Conservation (phyloP, 2,888 invertebrate genomes). For the Perizoma flavofasciatum region DNA sequence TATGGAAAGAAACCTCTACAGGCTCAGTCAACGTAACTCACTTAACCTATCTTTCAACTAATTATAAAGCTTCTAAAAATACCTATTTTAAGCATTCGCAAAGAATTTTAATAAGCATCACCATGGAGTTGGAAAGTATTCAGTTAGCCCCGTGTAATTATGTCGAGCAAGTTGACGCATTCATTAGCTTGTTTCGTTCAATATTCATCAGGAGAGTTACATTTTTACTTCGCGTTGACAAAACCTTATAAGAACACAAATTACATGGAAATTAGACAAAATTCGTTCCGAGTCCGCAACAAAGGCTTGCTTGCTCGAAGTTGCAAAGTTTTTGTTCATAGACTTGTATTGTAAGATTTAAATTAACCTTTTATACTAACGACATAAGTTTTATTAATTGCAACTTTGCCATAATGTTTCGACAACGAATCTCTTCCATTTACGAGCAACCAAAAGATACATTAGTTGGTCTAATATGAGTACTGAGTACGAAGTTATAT, state of each 20-base stretch:
- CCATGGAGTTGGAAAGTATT: conserved; percentile 63
- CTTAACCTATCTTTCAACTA: not conserved
- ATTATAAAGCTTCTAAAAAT: not conserved
- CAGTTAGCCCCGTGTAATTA: conserved; percentile 72
- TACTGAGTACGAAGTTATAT: too few relatives aligned
- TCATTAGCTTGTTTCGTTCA: conserved; percentile 70
- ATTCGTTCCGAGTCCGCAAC: conserved; percentile 55
- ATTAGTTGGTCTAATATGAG: too few relatives aligned
- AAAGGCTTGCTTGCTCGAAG: conserved; percentile 43
- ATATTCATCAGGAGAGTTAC: conserved; percentile 68
- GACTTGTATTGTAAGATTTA: conserved; percentile 27
- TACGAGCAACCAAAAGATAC: too few relatives aligned
- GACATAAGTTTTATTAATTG: not conserved
- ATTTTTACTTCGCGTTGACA: conserved; percentile 61
- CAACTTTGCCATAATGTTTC: not conserved
- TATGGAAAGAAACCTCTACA: too few relatives aligned
- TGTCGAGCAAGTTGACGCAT: conserved; percentile 69
- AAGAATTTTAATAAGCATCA: conserved; percentile 65
- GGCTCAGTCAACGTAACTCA: too few relatives aligned
- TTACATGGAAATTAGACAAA: conserved; percentile 70
- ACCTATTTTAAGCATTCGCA: conserved; percentile 18
- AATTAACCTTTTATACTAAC: conserved; percentile 13
- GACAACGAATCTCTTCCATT: too few relatives aligned
- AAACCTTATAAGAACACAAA: conserved; percentile 63
- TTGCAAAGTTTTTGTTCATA: conserved; percentile 46